Evolutionary conservation across 2,888 invertebrate species (phyloP).

Genomic region (Drosophila flavopinicola): DNA sequence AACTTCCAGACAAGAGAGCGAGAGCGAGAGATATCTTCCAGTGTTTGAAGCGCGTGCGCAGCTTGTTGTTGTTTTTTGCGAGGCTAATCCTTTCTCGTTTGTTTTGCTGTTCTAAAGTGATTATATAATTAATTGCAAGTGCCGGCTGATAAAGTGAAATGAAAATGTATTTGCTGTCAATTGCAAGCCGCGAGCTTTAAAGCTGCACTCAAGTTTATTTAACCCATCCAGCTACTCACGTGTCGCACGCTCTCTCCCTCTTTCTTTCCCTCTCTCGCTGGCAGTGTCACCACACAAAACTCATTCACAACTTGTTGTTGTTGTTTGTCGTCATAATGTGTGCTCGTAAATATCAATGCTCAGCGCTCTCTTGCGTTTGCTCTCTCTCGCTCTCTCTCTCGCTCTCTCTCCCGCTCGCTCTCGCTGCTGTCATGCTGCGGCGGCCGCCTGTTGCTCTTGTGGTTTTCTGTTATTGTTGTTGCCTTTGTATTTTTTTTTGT

Average conservation of each 20-base stretch:
- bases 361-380: slow-evolving; percentile 5
- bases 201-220: background rate
- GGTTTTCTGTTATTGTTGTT: slow-evolving; percentile 52
- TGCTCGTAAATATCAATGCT: slow-evolving; percentile 21
- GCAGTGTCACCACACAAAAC: slow-evolving; percentile 17
- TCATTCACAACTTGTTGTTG: slow-evolving; percentile 55
- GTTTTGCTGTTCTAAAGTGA: too few relatives aligned
- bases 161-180: too few relatives aligned
- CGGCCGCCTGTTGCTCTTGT: slow-evolving; percentile 52
- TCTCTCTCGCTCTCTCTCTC: slow-evolving; percentile 6
- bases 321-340: slow-evolving; percentile 41
- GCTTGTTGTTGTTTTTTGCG: too few relatives aligned
- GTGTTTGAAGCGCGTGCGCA: too few relatives aligned
- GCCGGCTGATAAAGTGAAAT: too few relatives aligned
- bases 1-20: too few relatives aligned
- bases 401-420: slow-evolving; percentile 16
- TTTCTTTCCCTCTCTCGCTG: background rate
- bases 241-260: background rate
- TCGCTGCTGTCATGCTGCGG: slow-evolving; percentile 19
- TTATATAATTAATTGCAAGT: too few relatives aligned
- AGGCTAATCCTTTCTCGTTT: too few relatives aligned
- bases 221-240: too few relatives aligned
- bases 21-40: too few relatives aligned
- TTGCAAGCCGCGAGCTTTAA: slow-evolving; percentile 12
- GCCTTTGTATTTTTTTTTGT: slow-evolving; percentile 48